Conservation (phyloP, 2,113 vertebrate genomes). For the Thermophis baileyi region DNA sequence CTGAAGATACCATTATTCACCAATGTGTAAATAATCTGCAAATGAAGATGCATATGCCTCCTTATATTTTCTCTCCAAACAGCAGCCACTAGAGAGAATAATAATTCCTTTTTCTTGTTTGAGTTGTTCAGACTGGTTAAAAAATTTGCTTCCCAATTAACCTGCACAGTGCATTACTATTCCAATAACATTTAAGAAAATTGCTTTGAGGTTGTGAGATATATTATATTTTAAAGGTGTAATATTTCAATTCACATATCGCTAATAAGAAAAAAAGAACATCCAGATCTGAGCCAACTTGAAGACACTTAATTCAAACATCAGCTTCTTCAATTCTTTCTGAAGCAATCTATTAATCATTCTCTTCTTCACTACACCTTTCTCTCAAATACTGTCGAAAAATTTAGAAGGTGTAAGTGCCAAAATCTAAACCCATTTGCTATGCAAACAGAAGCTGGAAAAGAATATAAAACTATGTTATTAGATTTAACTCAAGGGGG, state of each 20-base stretch:
- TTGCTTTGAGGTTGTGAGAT: not conserved
- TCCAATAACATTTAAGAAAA: conserved; percentile 6
- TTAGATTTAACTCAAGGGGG: not conserved
- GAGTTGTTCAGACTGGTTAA: not conserved
- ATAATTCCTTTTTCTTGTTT: not conserved
- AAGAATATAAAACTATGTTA: not conserved
- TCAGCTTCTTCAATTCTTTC: not conserved
- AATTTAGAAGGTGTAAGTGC: not conserved
- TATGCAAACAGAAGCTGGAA: not conserved
- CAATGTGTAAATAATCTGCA: conserved; percentile 46
- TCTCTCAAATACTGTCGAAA: not conserved
- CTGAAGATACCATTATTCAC: conserved; percentile 28
- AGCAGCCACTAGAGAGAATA: not conserved
- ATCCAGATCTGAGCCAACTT: not conserved
- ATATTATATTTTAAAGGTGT: not conserved
- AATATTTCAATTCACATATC: not conserved
- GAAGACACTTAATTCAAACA: not conserved
- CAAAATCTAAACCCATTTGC: not conserved
- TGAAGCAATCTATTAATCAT: not conserved
- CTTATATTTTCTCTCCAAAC: not conserved
- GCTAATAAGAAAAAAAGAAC: not conserved
- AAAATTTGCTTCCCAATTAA: conserved; percentile 9
- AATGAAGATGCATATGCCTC: conserved; percentile 19
- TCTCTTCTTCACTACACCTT: not conserved
- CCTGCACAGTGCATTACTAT: not conserved